These are phyloP conservation scores for Hippocampus guttulatus DNA, from an alignment of 2,113 vertebrate genomes.

Conservation along the genomic window DNA sequence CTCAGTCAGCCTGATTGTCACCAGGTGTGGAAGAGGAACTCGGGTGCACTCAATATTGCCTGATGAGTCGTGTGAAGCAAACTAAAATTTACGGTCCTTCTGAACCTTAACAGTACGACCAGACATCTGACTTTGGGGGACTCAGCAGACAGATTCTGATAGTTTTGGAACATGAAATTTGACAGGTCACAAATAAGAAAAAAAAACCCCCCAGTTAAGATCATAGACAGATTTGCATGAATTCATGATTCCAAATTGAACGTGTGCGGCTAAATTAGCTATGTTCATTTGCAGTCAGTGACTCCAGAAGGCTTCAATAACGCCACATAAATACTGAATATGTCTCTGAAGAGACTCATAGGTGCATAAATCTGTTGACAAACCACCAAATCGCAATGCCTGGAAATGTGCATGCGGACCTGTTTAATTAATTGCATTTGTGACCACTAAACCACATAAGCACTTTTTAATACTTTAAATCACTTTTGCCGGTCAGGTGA, in stretches of 20 bases:
- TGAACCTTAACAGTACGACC: no score
- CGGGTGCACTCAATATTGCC: background rate
- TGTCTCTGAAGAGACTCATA: no score
- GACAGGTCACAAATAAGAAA: no score
- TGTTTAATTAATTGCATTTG: background rate
- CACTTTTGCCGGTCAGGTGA: constrained; percentile 1
- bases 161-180: no score
- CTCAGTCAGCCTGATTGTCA: background rate
- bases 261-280: no score
- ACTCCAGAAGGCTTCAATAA: background rate
- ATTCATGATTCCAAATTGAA: no score
- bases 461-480: background rate
- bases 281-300: background rate
- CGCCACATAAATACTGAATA: no score
- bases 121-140: no score
- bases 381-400: background rate
- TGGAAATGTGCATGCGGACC: background rate
- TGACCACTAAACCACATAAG: background rate
- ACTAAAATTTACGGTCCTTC: no score
- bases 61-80: background rate
- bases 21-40: background rate
- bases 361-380: background rate
- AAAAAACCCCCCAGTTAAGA: no score
- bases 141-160: no score
- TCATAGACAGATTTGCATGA: no score